Evolutionary conservation across 2,888 invertebrate species (phyloP), one percentile per base, ranked within the genome.

Genomic region (Cyaniris semiargus): DNA sequence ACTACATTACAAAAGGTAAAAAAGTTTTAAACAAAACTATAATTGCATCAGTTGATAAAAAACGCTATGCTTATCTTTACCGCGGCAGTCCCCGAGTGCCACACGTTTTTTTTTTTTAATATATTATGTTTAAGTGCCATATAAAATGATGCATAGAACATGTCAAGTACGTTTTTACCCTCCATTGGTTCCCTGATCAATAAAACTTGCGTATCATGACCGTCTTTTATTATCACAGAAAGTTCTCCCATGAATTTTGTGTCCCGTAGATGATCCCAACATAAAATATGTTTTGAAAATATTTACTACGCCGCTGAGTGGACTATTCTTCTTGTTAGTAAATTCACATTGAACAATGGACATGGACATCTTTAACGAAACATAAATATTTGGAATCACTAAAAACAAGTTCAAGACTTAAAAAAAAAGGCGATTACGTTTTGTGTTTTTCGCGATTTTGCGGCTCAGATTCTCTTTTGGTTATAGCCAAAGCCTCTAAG

Each of bases 251-350:
- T 13, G 60, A 60, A 23, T 60, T 60, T 8, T 23, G 23, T 60
- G 60, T 60, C 60, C 60, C 60, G 66, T 27, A 66, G 31, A 60
- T 60, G 21, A 66, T 15, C 18, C 66, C 66, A 66, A 27, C 66
- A 66, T 66, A 27, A 31, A 66, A 66, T 66, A 31, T 66, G 66
- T 27, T 66, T 66, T 66, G 66, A 66, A 66, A 66, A 31, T 66
- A 66, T 66, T 66, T 66, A 23, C 23, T 60, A 27, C 31, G 23
- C 13, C 21, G 58, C 23, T 60, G 10, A 60, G 58, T 60, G 58
- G 21, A 56, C n/a, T 56, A 5, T 56, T n/a, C 56, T 6, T 56
- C 56, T 56, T 56, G 6, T 56, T 15, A 31, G 31, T 31, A 31
- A 31, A 5, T 53, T 15, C 48, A 48, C 48, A 48, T 15, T 48